A percentile compares a stretch with the other conserved stretches of the same genome.
Evolutionary conservation across 2,888 invertebrate species (phyloP).

Genomic region (Tipula unca): DNA sequence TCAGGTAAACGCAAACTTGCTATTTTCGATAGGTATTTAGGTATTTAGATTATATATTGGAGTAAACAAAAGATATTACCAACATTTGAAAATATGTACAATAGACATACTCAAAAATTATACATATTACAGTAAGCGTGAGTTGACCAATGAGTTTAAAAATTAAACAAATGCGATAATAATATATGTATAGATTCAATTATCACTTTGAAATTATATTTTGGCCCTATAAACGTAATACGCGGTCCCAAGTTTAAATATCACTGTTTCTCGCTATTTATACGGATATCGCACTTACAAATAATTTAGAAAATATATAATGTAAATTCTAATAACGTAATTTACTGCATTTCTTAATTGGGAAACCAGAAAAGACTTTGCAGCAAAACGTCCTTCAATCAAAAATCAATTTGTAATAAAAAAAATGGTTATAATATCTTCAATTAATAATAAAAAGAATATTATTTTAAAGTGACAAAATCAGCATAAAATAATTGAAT

Average conservation of each 20-base stretch:
- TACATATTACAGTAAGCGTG: too few relatives aligned
- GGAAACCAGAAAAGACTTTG: neutral
- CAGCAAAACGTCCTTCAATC: neutral
- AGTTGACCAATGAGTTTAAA: too few relatives aligned
- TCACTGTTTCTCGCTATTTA: neutral
- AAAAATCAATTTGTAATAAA: neutral
- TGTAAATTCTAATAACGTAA: neutral
- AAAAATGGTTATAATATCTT: neutral
- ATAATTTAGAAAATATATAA: neutral
- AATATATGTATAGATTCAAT: too few relatives aligned
- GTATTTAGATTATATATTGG: too few relatives aligned
- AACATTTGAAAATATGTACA: too few relatives aligned
- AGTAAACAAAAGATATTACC: too few relatives aligned
- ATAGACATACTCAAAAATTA: too few relatives aligned
- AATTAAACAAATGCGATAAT: too few relatives aligned
- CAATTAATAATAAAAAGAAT: neutral
- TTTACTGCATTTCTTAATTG: neutral
- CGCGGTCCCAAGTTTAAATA: neutral
- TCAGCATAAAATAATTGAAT: conserved; percentile 14
- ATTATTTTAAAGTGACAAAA: neutral
- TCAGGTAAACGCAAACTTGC: too few relatives aligned
- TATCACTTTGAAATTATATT: too few relatives aligned
- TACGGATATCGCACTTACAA: neutral
- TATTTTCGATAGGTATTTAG: too few relatives aligned
- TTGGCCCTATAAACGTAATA: too few relatives aligned